Evolutionary conservation across 2,797 vertebrate species (phyloP), one percentile per base, ranked within the genome.

Genomic region (Tauraco hartlaubi): DNA sequence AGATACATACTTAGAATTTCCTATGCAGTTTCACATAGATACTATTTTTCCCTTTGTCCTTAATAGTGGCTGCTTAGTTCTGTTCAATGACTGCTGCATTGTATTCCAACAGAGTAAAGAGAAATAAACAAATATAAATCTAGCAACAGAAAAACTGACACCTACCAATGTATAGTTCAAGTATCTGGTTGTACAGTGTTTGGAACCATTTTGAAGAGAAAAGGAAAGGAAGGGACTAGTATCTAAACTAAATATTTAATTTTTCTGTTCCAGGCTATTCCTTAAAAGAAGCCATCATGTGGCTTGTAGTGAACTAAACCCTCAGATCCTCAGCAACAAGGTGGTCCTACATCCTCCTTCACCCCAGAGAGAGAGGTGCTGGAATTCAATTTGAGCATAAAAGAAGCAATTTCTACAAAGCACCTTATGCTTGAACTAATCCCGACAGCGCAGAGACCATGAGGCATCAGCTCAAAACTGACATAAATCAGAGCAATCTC

Each of bases 391-490:
- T 37, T 64, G 31, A 85, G 61, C 67, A 61, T 3, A 20, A 85
- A 43, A 90, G n/a, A 85, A 87, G 68, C 43, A 73, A 80, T 91
- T 85, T 88, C 79, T 31, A 29, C 71, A 67, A 85, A 92, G 61
- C 54, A 79, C 52, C 91, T 91, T 74, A 77, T 23, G 46, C 56
- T 29, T 71, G 25, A 35, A 71, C 78, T 92, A 76, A 90, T 63
- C 59, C 44, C n/a, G 66, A 35, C 44, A 91, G 74, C 67, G 84
- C 29, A 48, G 54, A 88, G n/a, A 75, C 33, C 5, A 19, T 4
- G 23, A 87, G 55, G 35, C 55, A 76, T 41, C 83, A 86, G 43
- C 77, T 84, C 58, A 86, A 77, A 87, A 37, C 29, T 35, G 35
- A 82, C 48, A 78, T 37, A 61, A 90, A 92, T 82, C 67, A 82